Evolutionary conservation across 2,797 vertebrate genomes (phyloP), one percentile per base, ranked within the genome.

Genomic region (Muraenolepis orangiensis): DNA sequence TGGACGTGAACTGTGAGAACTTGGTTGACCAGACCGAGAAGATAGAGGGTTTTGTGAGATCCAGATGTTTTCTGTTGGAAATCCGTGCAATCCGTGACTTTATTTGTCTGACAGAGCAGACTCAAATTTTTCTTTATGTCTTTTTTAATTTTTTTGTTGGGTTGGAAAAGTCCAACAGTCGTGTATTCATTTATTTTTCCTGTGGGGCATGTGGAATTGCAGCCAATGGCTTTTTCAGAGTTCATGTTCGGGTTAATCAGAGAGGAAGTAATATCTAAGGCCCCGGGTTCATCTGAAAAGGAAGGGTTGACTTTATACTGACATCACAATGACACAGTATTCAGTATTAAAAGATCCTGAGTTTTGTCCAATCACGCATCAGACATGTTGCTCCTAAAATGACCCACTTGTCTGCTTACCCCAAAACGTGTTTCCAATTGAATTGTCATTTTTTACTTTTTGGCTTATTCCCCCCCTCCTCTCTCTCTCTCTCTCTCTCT

Each of bases 1-100:
- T 81, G 76, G 78, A 82, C 79, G 42, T 36, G 16, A 31, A 26
- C 75, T 78, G 75, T 72, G 70, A 77, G 57, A 84, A 82, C 29
- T 31, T 72, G n/a, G 42, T 26, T 78, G 68, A 57, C 77, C 61
- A 38, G n/a, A n/a, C n/a, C 23, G 46, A 73, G n/a, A 76, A 71
- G 6, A 66, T n/a, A n/a, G n/a, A n/a, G n/a, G n/a, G 38, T 26
- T 74, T 61, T 61, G 73, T 20, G 31, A 72, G 18, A 16, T 32
- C 23, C 57, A 80, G 69, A 76, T 82, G 70, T 40, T 34, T 32
- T 40, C 13, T 57, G 42, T 34, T 28, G 57, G 71, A n/a, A n/a
- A 64, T 51, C 69, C 23, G 7, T 64, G 75, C 3, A 76, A 4
- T 51, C 42, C n/a, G 71, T 66, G 26, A 34, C 29, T 68, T 66